These are phyloP conservation scores for Capricornis sumatraensis DNA, from an alignment of 2,113 vertebrate genomes.

Conservation along the genomic window DNA sequence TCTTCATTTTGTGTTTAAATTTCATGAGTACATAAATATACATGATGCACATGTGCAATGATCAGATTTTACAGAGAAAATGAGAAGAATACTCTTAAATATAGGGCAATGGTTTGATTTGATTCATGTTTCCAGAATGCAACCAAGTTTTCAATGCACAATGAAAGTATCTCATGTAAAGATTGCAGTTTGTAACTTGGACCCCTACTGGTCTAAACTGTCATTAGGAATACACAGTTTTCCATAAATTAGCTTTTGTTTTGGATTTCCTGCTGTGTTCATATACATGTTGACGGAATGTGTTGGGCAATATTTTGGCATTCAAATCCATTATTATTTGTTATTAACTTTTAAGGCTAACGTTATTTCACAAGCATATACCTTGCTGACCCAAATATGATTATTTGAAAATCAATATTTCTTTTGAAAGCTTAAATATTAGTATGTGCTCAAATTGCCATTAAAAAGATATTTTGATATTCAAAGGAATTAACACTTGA, in stretches of 20 bases:
- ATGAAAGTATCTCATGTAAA: constrained; percentile 80
- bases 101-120: constrained; percentile 79
- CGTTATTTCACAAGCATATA: constrained; percentile 48
- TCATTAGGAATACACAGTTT: constrained; percentile 89
- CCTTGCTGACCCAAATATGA: constrained; percentile 65
- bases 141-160: constrained; percentile 76
- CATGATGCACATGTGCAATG: constrained; percentile 67
- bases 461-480: neutral
- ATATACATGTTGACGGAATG: constrained; percentile 79
- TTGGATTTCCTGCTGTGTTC: constrained; percentile 84
- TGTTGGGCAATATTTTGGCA: constrained; percentile 77
- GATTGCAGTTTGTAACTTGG: constrained; percentile 83
- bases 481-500: neutral
- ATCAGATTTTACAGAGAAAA: constrained; percentile 73
- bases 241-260: constrained; percentile 89
- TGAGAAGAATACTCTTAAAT: constrained; percentile 76
- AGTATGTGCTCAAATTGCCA: neutral
- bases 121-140: constrained; percentile 78
- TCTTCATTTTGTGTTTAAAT: constrained; percentile 63
- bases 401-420: constrained; percentile 49
- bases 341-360: constrained; percentile 63
- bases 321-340: constrained; percentile 76
- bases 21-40: constrained; percentile 70
- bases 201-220: constrained; percentile 82
- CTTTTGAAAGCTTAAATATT: constrained; percentile 40